Evolutionary conservation across 2,888 invertebrate species (phyloP), one percentile per base, ranked within the genome.

Genomic region (Melipona beecheii): DNA sequence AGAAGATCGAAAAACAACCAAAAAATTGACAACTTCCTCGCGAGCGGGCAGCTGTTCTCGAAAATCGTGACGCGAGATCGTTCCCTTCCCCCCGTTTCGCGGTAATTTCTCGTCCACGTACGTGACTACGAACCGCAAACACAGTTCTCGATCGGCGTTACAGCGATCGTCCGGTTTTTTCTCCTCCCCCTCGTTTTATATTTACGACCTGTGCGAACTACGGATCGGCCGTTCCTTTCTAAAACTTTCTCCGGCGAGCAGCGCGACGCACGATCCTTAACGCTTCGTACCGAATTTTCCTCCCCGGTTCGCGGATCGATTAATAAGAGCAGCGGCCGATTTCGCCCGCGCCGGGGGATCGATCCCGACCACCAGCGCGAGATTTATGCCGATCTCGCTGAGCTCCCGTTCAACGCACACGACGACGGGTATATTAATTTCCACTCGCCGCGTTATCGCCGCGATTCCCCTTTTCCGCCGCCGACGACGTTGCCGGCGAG

Each of bases 191-290:
- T 43, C 19, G 78, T 81, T 87, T 87, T 81, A 78, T 87, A 86
- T 87, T 87, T 87, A 86, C 84, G 86, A 81, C 70, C 76, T 43
- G 2, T 0, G 75, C 81, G 75, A 84, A 78, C 77, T 65, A 19
- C n/a, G 72, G 69, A 78, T 85, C 84, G 62, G 68, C 72, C 80
- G 81, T 85, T 83, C 88, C 88, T 88, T 88, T 88, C 88, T 88
- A 87, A 27, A 87, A 88, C 88, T 88, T 88, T 88, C 88, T 85
- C 88, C 80, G 75, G 85, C 81, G 78, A 79, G 83, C 66, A 54
- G 56, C 82, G 75, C 83, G 74, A 85, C 81, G 74, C 66, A 78
- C 71, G 79, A 68, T 80, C 77, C 78, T 88, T 36, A 76, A 84
- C 84, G 84, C 84, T 78, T 78, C 62, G 77, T 66, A 66, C 27